Conservation (phyloP, 1,140 invertebrate species). For the Drosophila willistoni region DNA sequence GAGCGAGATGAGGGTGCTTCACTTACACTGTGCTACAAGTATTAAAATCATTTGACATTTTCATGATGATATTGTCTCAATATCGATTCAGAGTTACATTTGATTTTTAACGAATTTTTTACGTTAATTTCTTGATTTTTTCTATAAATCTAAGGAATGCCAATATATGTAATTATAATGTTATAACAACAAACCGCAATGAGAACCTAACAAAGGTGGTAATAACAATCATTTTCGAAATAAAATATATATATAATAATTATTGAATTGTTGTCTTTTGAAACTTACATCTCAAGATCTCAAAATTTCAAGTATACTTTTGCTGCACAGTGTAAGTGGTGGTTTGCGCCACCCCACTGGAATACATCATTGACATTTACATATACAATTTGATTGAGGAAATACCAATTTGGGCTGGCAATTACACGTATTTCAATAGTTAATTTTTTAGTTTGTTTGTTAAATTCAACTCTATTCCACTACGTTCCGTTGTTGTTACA, state of each 20-base stretch:
- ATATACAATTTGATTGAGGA: constrained; percentile 76
- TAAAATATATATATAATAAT: background rate
- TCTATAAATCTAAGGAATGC: background rate
- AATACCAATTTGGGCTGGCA: constrained; percentile 58
- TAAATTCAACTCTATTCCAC: constrained; percentile 62
- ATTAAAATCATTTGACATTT: background rate
- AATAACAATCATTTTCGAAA: constrained; percentile 3
- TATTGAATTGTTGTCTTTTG: background rate
- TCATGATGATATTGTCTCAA: too few species aligned
- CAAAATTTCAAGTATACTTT: too few species aligned
- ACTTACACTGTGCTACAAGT: constrained; percentile 3
- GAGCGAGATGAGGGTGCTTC: background rate
- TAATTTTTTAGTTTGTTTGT: constrained; percentile 28
- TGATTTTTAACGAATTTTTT: background rate
- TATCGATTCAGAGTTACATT: too few species aligned
- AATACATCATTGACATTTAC: constrained; percentile 67
- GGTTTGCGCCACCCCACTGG: constrained; percentile 42
- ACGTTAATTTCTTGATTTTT: too few species aligned
- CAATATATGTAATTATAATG: background rate
- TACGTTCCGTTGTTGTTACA: background rate
- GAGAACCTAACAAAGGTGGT: background rate
- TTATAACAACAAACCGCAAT: background rate
- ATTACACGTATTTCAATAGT: constrained; percentile 41
- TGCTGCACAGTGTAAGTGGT: constrained; percentile 6
- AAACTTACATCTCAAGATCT: background rate